Base-by-base conservation (phyloP, 2,888 invertebrate species). In the Coenonympha arcania region DNA sequence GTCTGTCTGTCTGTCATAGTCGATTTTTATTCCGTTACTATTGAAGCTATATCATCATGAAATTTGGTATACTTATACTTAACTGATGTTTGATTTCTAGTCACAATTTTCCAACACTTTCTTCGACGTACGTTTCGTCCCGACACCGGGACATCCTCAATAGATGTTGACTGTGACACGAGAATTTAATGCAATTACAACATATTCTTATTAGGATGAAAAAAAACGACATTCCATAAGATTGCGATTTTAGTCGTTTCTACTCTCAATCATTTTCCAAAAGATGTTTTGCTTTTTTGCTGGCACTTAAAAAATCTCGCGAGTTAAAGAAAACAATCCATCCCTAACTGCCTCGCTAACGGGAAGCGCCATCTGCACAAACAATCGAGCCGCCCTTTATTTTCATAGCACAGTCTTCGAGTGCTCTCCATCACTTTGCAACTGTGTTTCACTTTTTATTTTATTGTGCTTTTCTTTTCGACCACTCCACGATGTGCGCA, bases 371-470 rank as follows among this genome's bases (percentile, higher is more conserved):
- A 50, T 50, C 36, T 33, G 39, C 36, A 33, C 39, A 48, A 46
- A 42, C 46, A 42, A 44, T 54, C 44, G 49, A 52, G 47, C 39
- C 28, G 42, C 50, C 48, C 50, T 52, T 43, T 36, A 49, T 55
- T 56, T 48, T 43, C 50, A 52, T 56, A 52, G 47, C 50, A 45
- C 37, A n/a, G n/a, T n/a, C n/a, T n/a, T n/a, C 37, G 54, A 55
- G 54, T 44, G 54, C 52, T 55, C 48, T 48, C 55, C 47, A 55
- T 56, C 52, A 46, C n/a, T n/a, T n/a, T n/a, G n/a, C 42, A 37
- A 42, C 55, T 49, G 37, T 47, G 50, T 47, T 57, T 24, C 46
- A 58, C 41, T 50, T 51, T 55, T 62, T 30, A 48, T 39, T 39
- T 22, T 24, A 24, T 13, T 3, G 2, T n/a, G n/a, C 4, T 13